These are phyloP conservation scores for Australoheros scitulus DNA, from an alignment of 2,113 vertebrate genomes.

Conservation along the genomic window DNA sequence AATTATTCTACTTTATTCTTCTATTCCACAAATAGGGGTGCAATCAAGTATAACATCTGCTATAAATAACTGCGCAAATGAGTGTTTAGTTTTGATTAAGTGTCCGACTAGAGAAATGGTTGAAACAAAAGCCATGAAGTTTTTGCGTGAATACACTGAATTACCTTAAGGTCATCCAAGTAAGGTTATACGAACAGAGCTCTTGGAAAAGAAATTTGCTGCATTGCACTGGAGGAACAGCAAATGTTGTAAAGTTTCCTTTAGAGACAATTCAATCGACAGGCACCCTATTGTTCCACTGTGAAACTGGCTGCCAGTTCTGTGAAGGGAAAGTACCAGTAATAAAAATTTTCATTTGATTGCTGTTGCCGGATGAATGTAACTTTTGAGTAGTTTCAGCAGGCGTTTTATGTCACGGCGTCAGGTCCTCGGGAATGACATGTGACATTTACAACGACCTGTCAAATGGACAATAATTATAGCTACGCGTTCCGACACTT, in stretches of 20 bases:
- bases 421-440: slow-evolving; percentile 37
- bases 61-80: slow-evolving; percentile 18
- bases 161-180: slow-evolving; percentile 45
- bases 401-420: slow-evolving; percentile 16
- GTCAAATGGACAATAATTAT: slow-evolving; percentile 45
- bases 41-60: slow-evolving; percentile 26
- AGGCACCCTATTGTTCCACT: slow-evolving; percentile 61
- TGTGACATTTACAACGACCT: slow-evolving; percentile 42
- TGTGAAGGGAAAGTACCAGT: slow-evolving; percentile 27
- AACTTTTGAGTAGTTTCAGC: slow-evolving; percentile 37
- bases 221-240: slow-evolving; percentile 6
- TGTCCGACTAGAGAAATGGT: slow-evolving; percentile 4
- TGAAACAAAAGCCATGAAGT: slow-evolving; percentile 34
- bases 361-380: slow-evolving; percentile 41
- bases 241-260: slow-evolving; percentile 42
- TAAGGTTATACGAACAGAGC: slow-evolving; percentile 16
- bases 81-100: slow-evolving; percentile 29
- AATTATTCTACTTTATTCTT: slow-evolving; percentile 1
- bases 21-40: slow-evolving; percentile 11
- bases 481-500: neutral
- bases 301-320: slow-evolving; percentile 34
- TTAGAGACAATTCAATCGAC: slow-evolving; percentile 47
- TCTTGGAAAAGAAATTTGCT: slow-evolving; percentile 50
- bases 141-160: slow-evolving; percentile 36
- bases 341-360: slow-evolving; percentile 57